Evolutionary conservation across 2,113 vertebrate species (phyloP), one percentile per base, ranked within the genome.

Genomic region (Nothocercus nigrocapillus): DNA sequence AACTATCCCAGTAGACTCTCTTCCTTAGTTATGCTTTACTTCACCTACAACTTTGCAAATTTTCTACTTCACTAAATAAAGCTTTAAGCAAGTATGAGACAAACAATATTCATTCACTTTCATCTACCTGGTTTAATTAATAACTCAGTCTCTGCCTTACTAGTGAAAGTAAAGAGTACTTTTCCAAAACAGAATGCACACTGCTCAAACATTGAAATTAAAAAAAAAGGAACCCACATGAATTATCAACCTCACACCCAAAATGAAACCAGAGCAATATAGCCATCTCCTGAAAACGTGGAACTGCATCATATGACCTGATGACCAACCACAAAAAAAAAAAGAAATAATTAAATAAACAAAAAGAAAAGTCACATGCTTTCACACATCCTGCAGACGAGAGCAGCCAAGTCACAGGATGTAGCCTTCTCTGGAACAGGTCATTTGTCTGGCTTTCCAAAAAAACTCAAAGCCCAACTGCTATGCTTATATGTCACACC

Each of bases 281-380:
- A 96, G 70, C 87, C 90, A 70, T 44, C 79, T 73, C 82, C 72
- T 95, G 91, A 94, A 84, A 87, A 90, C 93, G 12, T 28, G 94
- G 70, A 94, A 32, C 16, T 70, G 13, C 69, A 94, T 58, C 89
- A 93, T 21, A 72, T 95, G 95, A 98, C 91, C 89, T 5, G 7
- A 85, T 40, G 56, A 45, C 74, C 18, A 91, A 76, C 68, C 72
- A 47, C 40, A 58, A 14, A 28, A 44, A 19, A 44, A 19, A 19
- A 40, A 38, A 30, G 54, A 56, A 56, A 56, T 28, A 18, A 56
- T 56, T 54, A 54, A 54, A 28, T 9, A 11, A 0, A 9, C 17
- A 24, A n/a, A n/a, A 30, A 74, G 8, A 85, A 95, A 90, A 98
- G 91, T 97, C 96, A 88, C 14, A 92, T 89, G 81, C 11, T 96